Evolutionary conservation across 2,113 vertebrate species (phyloP), one percentile per base, ranked within the genome.

Genomic region (Dolichotis patagonum): DNA sequence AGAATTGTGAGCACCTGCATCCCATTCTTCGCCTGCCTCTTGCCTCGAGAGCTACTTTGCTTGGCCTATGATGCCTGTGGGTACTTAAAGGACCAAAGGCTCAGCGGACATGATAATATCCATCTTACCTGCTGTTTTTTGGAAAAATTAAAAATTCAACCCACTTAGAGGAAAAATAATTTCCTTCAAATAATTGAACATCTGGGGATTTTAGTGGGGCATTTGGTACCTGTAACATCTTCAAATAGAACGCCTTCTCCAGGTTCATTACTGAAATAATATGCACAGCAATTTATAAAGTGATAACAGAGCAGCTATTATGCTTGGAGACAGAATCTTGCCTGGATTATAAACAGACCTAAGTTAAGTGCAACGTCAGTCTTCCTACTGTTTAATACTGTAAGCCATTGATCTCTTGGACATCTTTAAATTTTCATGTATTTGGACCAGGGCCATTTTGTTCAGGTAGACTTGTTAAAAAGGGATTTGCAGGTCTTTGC

Each of bases 391-490:
- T 84, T 94, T 93, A 96, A 81, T 11, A 30, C 41, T 86, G n/a
- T 35, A 97, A 96, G 96, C 97, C 98, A 96, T 97, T 91, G 97
- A 98, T 98, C 98, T 98, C 94, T 78, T 96, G 96, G 97, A 96
- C 98, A 98, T 98, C 97, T 98, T 98, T 97, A 97, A 86, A 98
- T 98, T 98, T 98, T 98, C 97, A 94, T 98, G 98, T 96, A 5
- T 96, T 98, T 99, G 98, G 98, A 98, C 90, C 96, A 69, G 93
- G 96, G 98, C 98, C 98, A 98, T 94, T 93, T 93, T 97, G 97
- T 98, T 98, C 98, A 98, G 98, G 98, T 98, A 98, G 98, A 96
- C 98, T 98, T 98, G 98, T 98, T 98, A 98, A 98, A 98, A 98
- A 98, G 98, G 98, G 98, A 99, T 99, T 98, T 98, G 97, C 98